A percentile compares a stretch with the other conserved stretches of the same genome.
Conservation (phyloP, 2,113 vertebrate genomes). For the Plestiodon gilberti region DNA sequence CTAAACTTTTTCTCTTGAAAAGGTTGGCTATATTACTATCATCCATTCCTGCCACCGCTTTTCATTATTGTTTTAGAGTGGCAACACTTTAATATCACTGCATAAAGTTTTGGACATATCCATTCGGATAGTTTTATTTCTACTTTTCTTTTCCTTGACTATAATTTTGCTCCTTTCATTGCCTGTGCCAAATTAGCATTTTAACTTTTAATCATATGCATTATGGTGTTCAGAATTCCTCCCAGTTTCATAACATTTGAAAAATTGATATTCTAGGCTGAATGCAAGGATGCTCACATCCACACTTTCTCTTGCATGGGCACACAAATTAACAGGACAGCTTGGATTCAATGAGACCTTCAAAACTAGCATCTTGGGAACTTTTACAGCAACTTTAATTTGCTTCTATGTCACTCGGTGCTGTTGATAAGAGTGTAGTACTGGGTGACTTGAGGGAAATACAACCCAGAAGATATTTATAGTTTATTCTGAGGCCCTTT, state of each 20-base stretch:
- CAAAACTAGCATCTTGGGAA: neutral
- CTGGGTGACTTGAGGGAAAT: neutral
- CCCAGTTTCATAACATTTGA: neutral
- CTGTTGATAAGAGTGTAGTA: no score
- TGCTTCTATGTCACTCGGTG: no score
- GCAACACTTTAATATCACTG: no score
- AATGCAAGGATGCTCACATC: neutral
- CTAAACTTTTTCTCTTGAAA: no score
- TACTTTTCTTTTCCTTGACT: no score
- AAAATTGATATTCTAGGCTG: neutral
- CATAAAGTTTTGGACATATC: no score
- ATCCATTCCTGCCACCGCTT: no score
- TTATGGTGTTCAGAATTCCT: neutral
- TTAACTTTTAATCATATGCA: neutral
- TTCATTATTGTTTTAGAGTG: no score
- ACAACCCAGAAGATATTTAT: neutral
- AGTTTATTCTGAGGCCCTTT: neutral
- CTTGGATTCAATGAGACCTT: neutral
- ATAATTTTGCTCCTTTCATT: no score
- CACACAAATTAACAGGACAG: neutral
- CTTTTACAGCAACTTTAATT: no score
- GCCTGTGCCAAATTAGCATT: neutral
- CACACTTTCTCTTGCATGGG: neutral
- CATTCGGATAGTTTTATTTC: no score
- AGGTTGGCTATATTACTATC: no score